Conservation (phyloP, 1,140 invertebrate species). For the Drosophila sp. region DNA sequence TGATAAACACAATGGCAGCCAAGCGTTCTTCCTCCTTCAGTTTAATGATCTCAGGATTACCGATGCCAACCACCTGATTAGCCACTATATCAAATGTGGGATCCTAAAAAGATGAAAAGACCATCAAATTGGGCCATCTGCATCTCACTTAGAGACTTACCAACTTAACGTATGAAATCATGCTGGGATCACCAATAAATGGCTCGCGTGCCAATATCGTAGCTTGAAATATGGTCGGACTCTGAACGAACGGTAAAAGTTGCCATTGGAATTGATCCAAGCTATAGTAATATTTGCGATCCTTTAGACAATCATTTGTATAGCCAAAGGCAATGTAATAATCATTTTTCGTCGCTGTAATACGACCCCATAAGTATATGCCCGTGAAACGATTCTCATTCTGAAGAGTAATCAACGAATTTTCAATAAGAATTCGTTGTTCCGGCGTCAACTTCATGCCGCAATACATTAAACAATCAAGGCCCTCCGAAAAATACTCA, state of each 20-base stretch:
- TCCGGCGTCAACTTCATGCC: slow-evolving; percentile 88
- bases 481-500: slow-evolving; percentile 71
- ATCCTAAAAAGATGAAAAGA: slow-evolving; percentile 45
- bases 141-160: slow-evolving; percentile 30
- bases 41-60: slow-evolving; percentile 83
- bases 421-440: slow-evolving; percentile 87
- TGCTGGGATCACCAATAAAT: slow-evolving; percentile 85
- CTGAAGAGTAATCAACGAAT: slow-evolving; percentile 88
- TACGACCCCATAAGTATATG: slow-evolving; percentile 90
- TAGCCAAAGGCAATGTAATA: slow-evolving; percentile 91
- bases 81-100: slow-evolving; percentile 79
- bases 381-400: slow-evolving; percentile 90
- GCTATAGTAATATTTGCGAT: slow-evolving; percentile 89
- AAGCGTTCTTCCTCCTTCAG: slow-evolving; percentile 91
- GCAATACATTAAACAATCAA: slow-evolving; percentile 80
- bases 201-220: slow-evolving; percentile 84
- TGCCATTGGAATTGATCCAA: slow-evolving; percentile 88
- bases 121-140: not conserved
- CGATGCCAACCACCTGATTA: slow-evolving; percentile 83
- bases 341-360: slow-evolving; percentile 87
- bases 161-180: slow-evolving; percentile 83
- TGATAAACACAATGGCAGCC: slow-evolving; percentile 87
- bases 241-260: slow-evolving; percentile 86
- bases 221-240: slow-evolving; percentile 85
- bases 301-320: slow-evolving; percentile 86